Evolutionary conservation across 2,113 vertebrate species (phyloP), one percentile per base, ranked within the genome.

Genomic region (Notechis scutatus): DNA sequence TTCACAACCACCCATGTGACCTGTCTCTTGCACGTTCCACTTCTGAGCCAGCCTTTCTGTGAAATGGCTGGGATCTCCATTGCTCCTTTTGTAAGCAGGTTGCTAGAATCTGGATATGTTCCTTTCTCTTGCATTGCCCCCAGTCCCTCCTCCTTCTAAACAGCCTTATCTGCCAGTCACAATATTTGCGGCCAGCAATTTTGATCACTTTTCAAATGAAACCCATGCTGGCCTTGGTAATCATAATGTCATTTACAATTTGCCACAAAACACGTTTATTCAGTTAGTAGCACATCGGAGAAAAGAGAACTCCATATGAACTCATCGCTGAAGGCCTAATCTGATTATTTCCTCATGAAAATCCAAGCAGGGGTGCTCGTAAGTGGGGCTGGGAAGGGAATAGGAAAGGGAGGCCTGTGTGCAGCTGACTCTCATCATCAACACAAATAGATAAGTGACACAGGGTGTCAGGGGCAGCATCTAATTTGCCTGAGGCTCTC

Each of bases 341-440:
- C 98, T 97, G 98, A 98, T 98, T 98, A 98, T 98, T 98, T 98
- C 98, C 98, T 98, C 98, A 98, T 98, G 98, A 98, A 98, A 98
- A 98, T 98, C 98, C 96, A 98, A 97, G 97, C 97, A 97, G 98
- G 97, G 98, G 97, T 97, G 96, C 98, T 98, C 98, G 98, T 97
- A 98, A 98, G 97, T 96, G 93, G 95, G 96, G 94, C 95, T 96
- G 95, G 96, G 94, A 97, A 93, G 94, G 96, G 96, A 95, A 94
- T 96, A 92, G 90, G 89, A 96, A 96, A 96, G 93, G 93, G 93
- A 95, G 96, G 95, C 95, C 96, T 96, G 96, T 95, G 95, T 95
- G 95, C 98, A 98, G 98, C 98, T 98, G 98, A 98, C 97, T 98
- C 97, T 98, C 96, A 97, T 98, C 97, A 98, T 98, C 97, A 96